Base-by-base conservation (phyloP, 1,140 invertebrate species). In the Neodiprion fabricii region DNA sequence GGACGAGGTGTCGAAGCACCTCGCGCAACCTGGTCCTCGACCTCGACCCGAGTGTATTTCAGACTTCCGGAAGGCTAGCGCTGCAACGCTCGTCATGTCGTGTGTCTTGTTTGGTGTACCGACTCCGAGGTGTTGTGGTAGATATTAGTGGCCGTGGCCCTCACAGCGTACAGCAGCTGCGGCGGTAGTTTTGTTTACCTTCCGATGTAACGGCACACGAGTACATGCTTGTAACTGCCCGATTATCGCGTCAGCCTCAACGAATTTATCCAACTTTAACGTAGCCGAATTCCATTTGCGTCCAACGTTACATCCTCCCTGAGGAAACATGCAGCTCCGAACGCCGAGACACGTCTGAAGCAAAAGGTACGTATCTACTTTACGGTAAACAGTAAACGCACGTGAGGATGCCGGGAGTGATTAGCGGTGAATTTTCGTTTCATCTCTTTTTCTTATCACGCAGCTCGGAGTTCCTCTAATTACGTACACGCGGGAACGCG, bases 21-120 rank as follows among this genome's bases (percentile, higher is more conserved):
- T 61, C 4, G n/a, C n/a, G n/a, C 11, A 12, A 7, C 53, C 53
- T 17, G 53, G 53, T 14, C 53, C 28, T 40, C 28, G 11, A 61
- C 4, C 8, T 61, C 4, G 11, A 61, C 9, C 53, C 53, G 28
- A 40, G 28, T 40, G 53, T 61, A 61, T 61, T 61, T 61, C 28
- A 40, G 0, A 40, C 28, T 40, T 40, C 28, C 28, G 28, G 28
- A 40, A 40, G 28, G 5, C 28, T 40, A 5, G 28, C 28, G 28
- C 5, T 40, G 1, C 28, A 40, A 40, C 28, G 28, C 28, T 61
- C 53, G 8, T 61, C 53, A 40, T 40, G 53, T 61, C 53, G 11
- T 61, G 53, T 61, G 53, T 61, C 53, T 61, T 61, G 53, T 61
- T 61, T 61, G 53, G 53, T 61, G 53, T 61, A 14, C n/a, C n/a